Percentiles rank a stretch among this genome's conserved stretches.
Conservation (phyloP, 2,888 invertebrate genomes). For the Polymixis lichenea region DNA sequence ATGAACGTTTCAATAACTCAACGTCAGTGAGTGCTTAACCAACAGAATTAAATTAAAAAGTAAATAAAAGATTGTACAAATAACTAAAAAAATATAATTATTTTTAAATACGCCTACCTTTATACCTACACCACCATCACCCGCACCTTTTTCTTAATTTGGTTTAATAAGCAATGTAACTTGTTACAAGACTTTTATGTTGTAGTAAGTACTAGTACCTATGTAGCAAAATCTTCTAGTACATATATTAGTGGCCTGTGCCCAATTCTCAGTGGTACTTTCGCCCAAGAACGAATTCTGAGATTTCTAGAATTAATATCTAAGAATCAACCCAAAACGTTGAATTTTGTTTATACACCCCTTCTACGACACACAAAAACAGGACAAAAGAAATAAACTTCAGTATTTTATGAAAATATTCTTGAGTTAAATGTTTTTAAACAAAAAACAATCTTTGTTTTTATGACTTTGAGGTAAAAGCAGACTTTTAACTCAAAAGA, state of each 20-base stretch:
- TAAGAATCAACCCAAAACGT: not conserved
- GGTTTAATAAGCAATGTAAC: no score
- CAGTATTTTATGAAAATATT: not conserved
- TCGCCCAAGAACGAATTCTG: not conserved
- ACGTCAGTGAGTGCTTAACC: no score
- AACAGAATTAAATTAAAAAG: no score
- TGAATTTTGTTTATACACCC: not conserved
- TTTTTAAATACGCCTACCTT: no score
- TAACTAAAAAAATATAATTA: no score
- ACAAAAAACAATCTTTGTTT: not conserved
- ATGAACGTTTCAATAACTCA: no score
- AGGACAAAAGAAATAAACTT: not conserved
- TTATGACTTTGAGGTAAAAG: not conserved
- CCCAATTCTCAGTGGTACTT: not conserved
- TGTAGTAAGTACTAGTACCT: no score
- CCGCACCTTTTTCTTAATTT: no score
- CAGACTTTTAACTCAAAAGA: not conserved
- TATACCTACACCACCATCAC: no score
- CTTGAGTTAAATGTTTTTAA: not conserved
- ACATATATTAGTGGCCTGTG: not conserved
- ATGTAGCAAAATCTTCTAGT: no score
- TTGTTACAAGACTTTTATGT: not conserved
- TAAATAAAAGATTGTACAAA: no score
- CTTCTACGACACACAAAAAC: not conserved
- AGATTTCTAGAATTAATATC: not conserved